Percentiles rank a stretch among this genome's conserved stretches.
phyloP scores from a whole-genome alignment of 2,888 invertebrate genomes.

The Stenolophus ochropezus region DNA sequence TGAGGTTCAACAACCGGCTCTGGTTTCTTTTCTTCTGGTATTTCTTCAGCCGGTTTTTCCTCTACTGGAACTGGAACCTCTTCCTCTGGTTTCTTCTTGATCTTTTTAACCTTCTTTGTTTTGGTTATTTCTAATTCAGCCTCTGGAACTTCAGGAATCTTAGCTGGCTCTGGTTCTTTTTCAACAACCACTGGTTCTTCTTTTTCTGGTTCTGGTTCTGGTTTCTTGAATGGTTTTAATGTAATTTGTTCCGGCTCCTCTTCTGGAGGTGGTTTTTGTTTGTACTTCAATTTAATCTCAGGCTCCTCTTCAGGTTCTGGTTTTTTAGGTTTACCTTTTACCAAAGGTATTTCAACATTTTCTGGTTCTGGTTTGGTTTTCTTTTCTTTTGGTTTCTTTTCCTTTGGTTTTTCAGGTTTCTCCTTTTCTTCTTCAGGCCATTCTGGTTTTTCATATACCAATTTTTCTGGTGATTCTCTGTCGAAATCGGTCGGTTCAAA shows the following conservation, averaged over 20 bases:
- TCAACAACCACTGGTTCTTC: constrained; percentile 68
- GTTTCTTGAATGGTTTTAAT: constrained; percentile 64
- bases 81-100: constrained; percentile 68
- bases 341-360: constrained; percentile 68
- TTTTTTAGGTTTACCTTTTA: constrained; percentile 71
- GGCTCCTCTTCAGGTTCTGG: constrained; percentile 72
- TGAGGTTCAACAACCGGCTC: constrained; percentile 60
- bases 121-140: constrained; percentile 70
- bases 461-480: constrained; percentile 67
- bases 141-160: constrained; percentile 68
- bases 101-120: constrained; percentile 67
- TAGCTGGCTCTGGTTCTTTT: constrained; percentile 67
- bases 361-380: constrained; percentile 70
- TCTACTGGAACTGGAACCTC: constrained; percentile 62
- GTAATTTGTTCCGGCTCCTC: constrained; percentile 69
- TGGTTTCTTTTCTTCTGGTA: constrained; percentile 43
- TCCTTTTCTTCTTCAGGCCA: constrained; percentile 66
- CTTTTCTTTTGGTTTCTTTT: constrained; percentile 65
- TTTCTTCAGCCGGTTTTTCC: constrained; percentile 37
- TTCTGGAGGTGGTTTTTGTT: constrained; percentile 63
- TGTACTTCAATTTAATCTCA: constrained; percentile 71
- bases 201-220: constrained; percentile 61
- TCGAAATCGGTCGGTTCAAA: constrained; percentile 67
- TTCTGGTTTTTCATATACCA: constrained; percentile 69
- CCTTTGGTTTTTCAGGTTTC: constrained; percentile 69